Percentiles rank a stretch among this genome's conserved stretches.
Evolutionary conservation across 2,888 invertebrate species (phyloP).

Genomic region (Eristalis pertinax): DNA sequence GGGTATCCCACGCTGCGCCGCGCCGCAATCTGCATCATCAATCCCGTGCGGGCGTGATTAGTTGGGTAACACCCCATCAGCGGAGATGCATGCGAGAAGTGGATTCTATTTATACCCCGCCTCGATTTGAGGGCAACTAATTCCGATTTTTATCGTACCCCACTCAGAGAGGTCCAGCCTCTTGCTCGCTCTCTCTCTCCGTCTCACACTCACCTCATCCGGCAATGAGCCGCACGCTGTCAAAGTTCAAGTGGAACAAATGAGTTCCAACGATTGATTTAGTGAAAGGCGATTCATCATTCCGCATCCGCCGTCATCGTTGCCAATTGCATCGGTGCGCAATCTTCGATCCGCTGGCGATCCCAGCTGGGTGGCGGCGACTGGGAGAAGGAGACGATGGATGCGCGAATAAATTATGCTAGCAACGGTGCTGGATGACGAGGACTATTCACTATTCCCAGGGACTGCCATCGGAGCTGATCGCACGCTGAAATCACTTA

Average conservation of each 20-base stretch:
- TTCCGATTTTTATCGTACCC: slow-evolving; percentile 45
- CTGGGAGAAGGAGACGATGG: too few species aligned
- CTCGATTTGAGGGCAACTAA: slow-evolving; percentile 31
- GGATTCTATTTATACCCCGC: neutral
- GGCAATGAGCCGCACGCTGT: slow-evolving; percentile 29
- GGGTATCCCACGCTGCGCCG: neutral
- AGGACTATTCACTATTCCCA: slow-evolving; percentile 35
- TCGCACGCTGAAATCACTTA: slow-evolving; percentile 46
- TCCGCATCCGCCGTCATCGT: slow-evolving; percentile 33
- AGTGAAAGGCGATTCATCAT: slow-evolving; percentile 71
- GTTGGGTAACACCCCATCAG: slow-evolving; percentile 7
- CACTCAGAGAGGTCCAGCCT: slow-evolving; percentile 12
- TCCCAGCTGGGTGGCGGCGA: neutral
- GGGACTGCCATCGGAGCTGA: slow-evolving; percentile 2
- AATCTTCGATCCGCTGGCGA: slow-evolving; percentile 30
- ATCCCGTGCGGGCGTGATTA: neutral
- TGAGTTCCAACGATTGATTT: slow-evolving; percentile 71
- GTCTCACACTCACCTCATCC: slow-evolving; percentile 22
- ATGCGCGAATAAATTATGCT: slow-evolving; percentile 64
- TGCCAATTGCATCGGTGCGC: slow-evolving; percentile 22
- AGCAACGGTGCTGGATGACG: slow-evolving; percentile 21
- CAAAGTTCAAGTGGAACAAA: slow-evolving; percentile 71
- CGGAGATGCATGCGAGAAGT: neutral
- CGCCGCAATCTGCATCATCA: neutral
- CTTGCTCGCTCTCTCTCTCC: neutral